Percentiles rank a stretch among this genome's conserved stretches.
Conservation (phyloP, 2,888 invertebrate genomes). For the Caenorhabditis angaria region DNA sequence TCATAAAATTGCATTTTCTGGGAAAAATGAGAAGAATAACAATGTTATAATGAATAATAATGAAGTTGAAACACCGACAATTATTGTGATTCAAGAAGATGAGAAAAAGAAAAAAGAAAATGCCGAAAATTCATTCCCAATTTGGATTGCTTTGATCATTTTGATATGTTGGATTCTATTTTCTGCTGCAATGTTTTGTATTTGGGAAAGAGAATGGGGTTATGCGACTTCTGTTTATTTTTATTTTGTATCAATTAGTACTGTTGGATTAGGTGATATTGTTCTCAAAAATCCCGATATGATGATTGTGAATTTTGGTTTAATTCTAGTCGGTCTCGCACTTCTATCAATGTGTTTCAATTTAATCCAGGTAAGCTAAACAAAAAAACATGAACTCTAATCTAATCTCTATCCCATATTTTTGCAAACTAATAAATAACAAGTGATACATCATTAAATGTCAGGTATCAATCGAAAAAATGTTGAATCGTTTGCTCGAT, state of each 20-base stretch:
- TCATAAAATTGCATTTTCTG: slow-evolving; percentile 10
- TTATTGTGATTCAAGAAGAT: slow-evolving; percentile 10
- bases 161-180: slow-evolving; percentile 67
- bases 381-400: too few relatives aligned
- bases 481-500: slow-evolving; percentile 60
- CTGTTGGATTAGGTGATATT: slow-evolving; percentile 71
- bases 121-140: slow-evolving; percentile 57
- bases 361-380: slow-evolving; percentile 54
- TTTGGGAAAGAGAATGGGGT: slow-evolving; percentile 56
- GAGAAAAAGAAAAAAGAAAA: slow-evolving; percentile 10
- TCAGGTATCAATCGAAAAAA: slow-evolving; percentile 57
- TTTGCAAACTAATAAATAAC: too few relatives aligned
- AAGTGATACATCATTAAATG: not conserved
- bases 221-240: slow-evolving; percentile 68
- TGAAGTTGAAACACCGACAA: not conserved
- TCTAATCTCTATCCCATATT: too few relatives aligned
- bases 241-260: slow-evolving; percentile 71
- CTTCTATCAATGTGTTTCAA: slow-evolving; percentile 71
- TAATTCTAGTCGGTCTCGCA: slow-evolving; percentile 69
- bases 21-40: not conserved
- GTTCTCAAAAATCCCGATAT: slow-evolving; percentile 69
- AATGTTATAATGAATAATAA: not conserved
- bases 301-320: slow-evolving; percentile 70
- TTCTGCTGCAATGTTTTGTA: slow-evolving; percentile 55
- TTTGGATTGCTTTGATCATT: slow-evolving; percentile 66